Base-by-base conservation (phyloP, 2,888 invertebrate genomes). In the Epirrhoe tristata region DNA sequence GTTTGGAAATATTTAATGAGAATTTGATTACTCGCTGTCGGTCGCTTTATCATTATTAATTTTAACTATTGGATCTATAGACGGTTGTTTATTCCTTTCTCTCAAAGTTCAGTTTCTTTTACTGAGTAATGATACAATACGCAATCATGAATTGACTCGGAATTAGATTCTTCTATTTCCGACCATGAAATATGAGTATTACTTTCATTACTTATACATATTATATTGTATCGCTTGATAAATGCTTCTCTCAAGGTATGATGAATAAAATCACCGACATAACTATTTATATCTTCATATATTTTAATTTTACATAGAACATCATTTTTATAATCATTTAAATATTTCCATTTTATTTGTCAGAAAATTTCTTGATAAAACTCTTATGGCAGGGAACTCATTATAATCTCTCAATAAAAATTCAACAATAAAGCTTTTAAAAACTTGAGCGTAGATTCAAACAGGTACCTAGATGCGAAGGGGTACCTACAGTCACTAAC, bases 391-490 rank as follows among this genome's bases (percentile, higher is more conserved):
- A 82, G 84, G 83, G 79, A 91, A 92, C 86, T 86, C 79, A 93
- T 87, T 88, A 91, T 82, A 93, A 91, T 89, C 82, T 87, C 80
- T 87, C 77, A 88, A 90, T 89, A 87, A 91, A 88, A 89, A 83
- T 81, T 84, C 80, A 92, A 93, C 90, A 91, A 89, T 92, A 91
- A 93, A 93, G 93, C 93, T 84, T 90, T 90, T 85, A 86, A 85
- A 89, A 91, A 90, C 82, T 92, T 93, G 92, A 92, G 92, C 93
- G 90, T 89, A 90, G 88, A 90, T 83, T 86, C 79, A 81, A 90
- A 88, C 83, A 83, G 88, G 89, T 89, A 89, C 90, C 89, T 89
- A 88, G 80, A 87, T 84, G 90, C 89, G 82, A 83, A 83, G 74
- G 84, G 88, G 86, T 87, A 89, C 90, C 89, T 86, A 88, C 83